phyloP scores from a whole-genome alignment of 2,113 vertebrate genomes.

The Callipepla squamata region DNA sequence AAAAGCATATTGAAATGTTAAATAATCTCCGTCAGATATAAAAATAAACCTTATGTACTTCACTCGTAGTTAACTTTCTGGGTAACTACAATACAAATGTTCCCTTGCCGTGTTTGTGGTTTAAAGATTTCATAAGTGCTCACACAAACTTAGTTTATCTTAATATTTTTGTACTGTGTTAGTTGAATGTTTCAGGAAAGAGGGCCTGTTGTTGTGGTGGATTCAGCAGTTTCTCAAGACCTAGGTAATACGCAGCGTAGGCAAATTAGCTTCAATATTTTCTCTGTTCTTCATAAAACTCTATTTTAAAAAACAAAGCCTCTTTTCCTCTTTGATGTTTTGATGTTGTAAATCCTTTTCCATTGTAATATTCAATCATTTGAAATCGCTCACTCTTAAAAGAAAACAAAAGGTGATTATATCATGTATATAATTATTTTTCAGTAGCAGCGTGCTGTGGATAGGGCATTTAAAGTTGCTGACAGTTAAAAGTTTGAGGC shows the following conservation, averaged over 20 bases:
- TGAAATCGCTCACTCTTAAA: constrained; percentile 9
- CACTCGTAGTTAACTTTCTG: constrained; percentile 38
- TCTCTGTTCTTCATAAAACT: not conserved
- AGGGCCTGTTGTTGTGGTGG: not conserved
- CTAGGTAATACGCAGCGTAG: not conserved
- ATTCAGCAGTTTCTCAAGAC: constrained; percentile 31
- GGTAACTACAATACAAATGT: constrained; percentile 56
- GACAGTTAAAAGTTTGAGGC: constrained; percentile 32
- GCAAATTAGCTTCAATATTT: not conserved
- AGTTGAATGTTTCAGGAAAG: constrained; percentile 1
- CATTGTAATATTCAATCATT: constrained; percentile 30
- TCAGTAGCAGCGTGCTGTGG: not conserved
- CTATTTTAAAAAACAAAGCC: not conserved
- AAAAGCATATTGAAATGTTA: constrained; percentile 39
- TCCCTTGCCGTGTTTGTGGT: constrained; percentile 27
- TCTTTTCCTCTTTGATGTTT: constrained; percentile 38
- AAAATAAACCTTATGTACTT: constrained; percentile 44
- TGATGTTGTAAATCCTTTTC: constrained; percentile 41
- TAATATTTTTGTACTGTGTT: constrained; percentile 21
- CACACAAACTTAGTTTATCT: not conserved
- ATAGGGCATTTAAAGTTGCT: constrained; percentile 5
- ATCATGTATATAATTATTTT: constrained; percentile 19
- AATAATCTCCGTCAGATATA: constrained; percentile 33
- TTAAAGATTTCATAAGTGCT: constrained; percentile 8
- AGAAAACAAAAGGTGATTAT: constrained; percentile 29